Percentiles rank a stretch among this genome's conserved stretches.
These are phyloP conservation scores for Piscicola geometra DNA, from an alignment of 2,888 invertebrate genomes.

Conservation along the genomic window DNA sequence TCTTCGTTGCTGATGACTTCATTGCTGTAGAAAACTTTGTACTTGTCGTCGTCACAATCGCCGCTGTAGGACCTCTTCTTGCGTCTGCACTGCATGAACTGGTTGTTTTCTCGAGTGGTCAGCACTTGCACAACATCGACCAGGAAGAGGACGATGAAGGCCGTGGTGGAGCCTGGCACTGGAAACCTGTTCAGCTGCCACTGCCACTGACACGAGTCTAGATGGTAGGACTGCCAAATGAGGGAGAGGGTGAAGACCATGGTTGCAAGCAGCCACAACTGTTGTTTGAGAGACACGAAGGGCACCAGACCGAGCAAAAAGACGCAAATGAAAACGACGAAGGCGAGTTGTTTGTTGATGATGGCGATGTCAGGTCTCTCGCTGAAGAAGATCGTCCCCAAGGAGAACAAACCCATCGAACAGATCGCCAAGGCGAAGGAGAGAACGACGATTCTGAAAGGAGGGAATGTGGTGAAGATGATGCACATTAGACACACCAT, in stretches of 20 bases:
- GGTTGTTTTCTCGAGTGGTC: slow-evolving; percentile 2
- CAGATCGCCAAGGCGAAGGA: slow-evolving; percentile 32
- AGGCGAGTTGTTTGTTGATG: slow-evolving; percentile 1
- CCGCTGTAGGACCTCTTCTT: neutral
- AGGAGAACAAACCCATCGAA: slow-evolving; percentile 36
- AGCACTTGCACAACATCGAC: slow-evolving; percentile 29
- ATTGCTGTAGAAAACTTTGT: neutral
- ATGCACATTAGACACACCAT: slow-evolving; percentile 40
- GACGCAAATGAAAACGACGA: slow-evolving; percentile 34
- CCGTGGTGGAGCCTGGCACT: slow-evolving; percentile 37
- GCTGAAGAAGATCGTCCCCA: slow-evolving; percentile 31
- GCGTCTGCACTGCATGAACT: neutral
- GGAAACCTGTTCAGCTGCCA: slow-evolving; percentile 38
- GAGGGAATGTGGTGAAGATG: slow-evolving; percentile 39
- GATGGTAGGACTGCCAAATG: slow-evolving; percentile 38
- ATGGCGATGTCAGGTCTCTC: neutral
- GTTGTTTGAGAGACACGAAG: slow-evolving; percentile 20
- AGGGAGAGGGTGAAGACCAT: slow-evolving; percentile 23
- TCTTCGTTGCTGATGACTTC: neutral
- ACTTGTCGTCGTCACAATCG: slow-evolving; percentile 10
- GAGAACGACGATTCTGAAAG: slow-evolving; percentile 16
- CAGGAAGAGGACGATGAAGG: slow-evolving; percentile 37
- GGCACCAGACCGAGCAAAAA: slow-evolving; percentile 37
- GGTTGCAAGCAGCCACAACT: slow-evolving; percentile 36
- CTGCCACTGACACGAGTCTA: slow-evolving; percentile 40